phyloP scores from a whole-genome alignment of 2,888 invertebrate genomes.

The Synergus gifuensis region DNA sequence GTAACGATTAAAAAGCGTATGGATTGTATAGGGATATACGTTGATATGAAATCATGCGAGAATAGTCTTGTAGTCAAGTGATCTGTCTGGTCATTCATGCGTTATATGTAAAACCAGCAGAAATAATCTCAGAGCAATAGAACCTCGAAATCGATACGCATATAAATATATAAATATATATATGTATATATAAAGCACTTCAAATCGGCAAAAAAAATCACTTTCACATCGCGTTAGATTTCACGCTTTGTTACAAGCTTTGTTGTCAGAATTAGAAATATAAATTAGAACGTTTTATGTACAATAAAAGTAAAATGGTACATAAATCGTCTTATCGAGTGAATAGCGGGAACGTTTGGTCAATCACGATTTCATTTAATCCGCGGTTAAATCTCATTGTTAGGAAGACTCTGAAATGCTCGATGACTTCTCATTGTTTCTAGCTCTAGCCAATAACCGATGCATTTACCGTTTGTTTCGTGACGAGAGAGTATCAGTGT shows the following conservation, averaged over 20 bases:
- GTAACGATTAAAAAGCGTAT: conserved; percentile 22
- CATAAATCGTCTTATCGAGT: not conserved
- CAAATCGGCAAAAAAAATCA: conserved; percentile 7
- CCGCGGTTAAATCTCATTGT: conserved; percentile 34
- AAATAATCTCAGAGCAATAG: conserved; percentile 37
- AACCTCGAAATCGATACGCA: conserved; percentile 21
- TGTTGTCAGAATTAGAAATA: not conserved
- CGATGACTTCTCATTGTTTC: conserved; percentile 41
- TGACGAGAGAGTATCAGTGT: conserved; percentile 26
- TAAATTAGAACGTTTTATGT: not conserved
- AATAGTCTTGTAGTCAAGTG: conserved; percentile 10
- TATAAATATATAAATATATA: no score
- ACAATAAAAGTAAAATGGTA: not conserved
- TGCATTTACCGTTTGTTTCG: conserved; percentile 40
- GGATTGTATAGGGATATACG: not conserved
- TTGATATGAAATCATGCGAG: conserved; percentile 2
- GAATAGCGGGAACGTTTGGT: conserved; percentile 15
- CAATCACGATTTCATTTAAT: conserved; percentile 40
- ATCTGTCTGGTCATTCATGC: conserved; percentile 39
- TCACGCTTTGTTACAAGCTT: conserved; percentile 9
- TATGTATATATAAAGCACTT: not conserved
- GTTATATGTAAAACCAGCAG: conserved; percentile 34
- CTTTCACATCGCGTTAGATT: conserved; percentile 31
- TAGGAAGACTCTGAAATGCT: conserved; percentile 31
- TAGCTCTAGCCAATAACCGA: conserved; percentile 24